These are phyloP conservation scores for Neoaliturus tenellus DNA, from an alignment of 2,888 invertebrate species.

Conservation along the genomic window DNA sequence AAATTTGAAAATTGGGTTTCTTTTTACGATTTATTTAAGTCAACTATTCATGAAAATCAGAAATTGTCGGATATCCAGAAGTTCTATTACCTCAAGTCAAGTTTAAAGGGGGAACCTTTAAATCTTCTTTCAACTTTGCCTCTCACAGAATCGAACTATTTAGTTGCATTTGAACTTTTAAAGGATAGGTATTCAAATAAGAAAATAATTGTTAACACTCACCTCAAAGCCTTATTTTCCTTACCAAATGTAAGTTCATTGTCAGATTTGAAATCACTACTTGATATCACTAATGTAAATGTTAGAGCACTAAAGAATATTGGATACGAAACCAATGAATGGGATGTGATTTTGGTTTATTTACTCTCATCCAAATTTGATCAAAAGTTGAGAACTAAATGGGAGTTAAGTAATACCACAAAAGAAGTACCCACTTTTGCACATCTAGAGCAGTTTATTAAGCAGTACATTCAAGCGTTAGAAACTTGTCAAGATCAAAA, in stretches of 20 bases:
- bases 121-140: background rate
- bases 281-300: background rate
- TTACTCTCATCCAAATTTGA: background rate
- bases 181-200: slow-evolving; percentile 2
- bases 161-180: slow-evolving; percentile 1
- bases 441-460: background rate
- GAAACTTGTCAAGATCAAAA: slow-evolving; percentile 19
- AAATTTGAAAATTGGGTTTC: background rate
- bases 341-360: background rate
- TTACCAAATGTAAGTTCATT: background rate
- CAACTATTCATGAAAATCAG: background rate
- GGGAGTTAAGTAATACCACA: slow-evolving; percentile 8
- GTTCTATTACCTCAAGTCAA: background rate
- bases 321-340: background rate
- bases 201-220: slow-evolving; percentile 20
- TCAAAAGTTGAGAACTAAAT: background rate
- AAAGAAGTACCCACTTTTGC: background rate
- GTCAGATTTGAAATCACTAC: background rate
- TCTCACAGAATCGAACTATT: background rate
- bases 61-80: background rate
- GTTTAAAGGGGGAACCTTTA: slow-evolving; percentile 2
- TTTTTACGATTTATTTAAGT: slow-evolving; percentile 7
- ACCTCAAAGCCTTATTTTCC: background rate
- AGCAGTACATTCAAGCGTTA: slow-evolving; percentile 23
- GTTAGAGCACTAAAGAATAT: background rate